Base-by-base conservation (phyloP, 2,888 invertebrate species). In the Hymenopus coronatus region DNA sequence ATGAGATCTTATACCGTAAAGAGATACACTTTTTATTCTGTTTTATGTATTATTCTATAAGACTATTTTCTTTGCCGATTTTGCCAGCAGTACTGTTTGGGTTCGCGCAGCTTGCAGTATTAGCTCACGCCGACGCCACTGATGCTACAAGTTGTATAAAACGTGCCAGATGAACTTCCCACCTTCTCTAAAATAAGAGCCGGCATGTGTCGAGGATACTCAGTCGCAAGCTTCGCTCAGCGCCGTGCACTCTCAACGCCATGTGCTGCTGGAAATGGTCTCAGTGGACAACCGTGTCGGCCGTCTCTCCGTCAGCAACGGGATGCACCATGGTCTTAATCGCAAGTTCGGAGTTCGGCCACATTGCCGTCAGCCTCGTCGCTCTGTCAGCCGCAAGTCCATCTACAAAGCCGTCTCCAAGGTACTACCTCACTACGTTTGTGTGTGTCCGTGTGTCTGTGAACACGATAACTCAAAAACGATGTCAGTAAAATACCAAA, bases 281-380 rank as follows among this genome's bases (percentile, higher is more conserved):
- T 20, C 54, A 20, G 54, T 70, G 54, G 54, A 70, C 25, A 70
- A 70, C 54, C 54, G 54, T 8, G 40, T 12, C 40, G 54, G 54
- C 14, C 54, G 54, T 20, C 54, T 15, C 25, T 70, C 54, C 54
- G 20, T 70, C 20, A 25, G 54, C 82, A 85, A 84, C 30, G 88
- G 85, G 28, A 46, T 82, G n/a, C 85, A 82, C 25, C 84, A 84
- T 70, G 88, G 88, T 6, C 28, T 84, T 28, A 88, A 40, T 14
- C 84, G 88, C 33, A 89, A 89, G 88, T 89, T 89, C 84, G 89
- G 89, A 27, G 84, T 89, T 25, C 87, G 84, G 82, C 89, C 89
- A 9, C 86, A 86, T 82, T 87, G 87, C 28, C 89, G 70, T 84
- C 89, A 87, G n/a, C 89, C 28, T 12, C 89, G 84, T 9, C n/a